Evolutionary conservation across 2,888 invertebrate genomes (phyloP).

Genomic region (Leptinotarsa haldemani): DNA sequence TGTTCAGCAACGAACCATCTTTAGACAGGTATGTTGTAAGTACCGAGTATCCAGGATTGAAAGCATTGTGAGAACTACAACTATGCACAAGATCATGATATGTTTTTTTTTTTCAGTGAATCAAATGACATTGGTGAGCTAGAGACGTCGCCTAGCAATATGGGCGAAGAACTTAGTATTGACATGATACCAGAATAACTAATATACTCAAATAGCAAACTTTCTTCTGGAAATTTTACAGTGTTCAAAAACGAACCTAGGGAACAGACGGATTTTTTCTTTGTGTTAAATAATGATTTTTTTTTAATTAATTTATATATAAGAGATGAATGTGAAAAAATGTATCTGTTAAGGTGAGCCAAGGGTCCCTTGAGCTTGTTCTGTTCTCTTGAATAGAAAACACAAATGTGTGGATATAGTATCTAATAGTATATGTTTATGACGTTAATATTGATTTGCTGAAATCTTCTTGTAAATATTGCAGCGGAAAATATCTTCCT

Average conservation of each 20-base stretch:
- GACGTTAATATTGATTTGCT: too few relatives aligned
- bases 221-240: not conserved
- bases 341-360: not conserved
- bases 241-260: not conserved
- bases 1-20: slow-evolving; percentile 95
- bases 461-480: too few relatives aligned
- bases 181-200: slow-evolving; percentile 71
- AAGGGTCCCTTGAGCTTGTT: not conserved
- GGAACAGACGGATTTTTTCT: not conserved
- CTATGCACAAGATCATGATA: not conserved
- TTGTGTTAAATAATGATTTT: not conserved
- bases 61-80: not conserved
- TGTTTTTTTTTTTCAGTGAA: slow-evolving; percentile 73
- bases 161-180: slow-evolving; percentile 81
- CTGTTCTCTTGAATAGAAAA: not conserved
- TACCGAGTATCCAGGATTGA: not conserved
- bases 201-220: not conserved
- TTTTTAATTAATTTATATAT: not conserved
- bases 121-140: slow-evolving; percentile 82
- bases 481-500: too few relatives aligned
- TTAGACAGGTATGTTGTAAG: slow-evolving; percentile 75
- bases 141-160: slow-evolving; percentile 86
- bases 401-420: not conserved
- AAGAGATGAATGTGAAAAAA: not conserved
- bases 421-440: too few relatives aligned